A percentile compares a stretch with the other conserved stretches of the same genome.
Conservation (phyloP, 2,113 vertebrate genomes). For the Sceloporus undulatus region DNA sequence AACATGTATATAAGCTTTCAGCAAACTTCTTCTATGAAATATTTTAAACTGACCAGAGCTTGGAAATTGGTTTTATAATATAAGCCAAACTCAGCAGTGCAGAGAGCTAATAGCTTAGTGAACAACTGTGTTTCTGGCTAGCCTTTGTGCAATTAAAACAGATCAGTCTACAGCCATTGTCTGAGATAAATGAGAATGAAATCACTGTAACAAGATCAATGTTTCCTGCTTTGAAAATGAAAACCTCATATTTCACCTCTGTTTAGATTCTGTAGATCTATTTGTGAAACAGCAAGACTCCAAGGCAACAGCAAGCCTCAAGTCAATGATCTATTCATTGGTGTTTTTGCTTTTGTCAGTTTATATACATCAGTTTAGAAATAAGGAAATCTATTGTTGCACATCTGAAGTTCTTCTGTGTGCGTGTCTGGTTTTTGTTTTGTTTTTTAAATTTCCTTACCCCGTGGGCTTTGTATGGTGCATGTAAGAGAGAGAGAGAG, state of each 20-base stretch:
- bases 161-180: slow-evolving; percentile 38
- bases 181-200: slow-evolving; percentile 54
- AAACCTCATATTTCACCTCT: slow-evolving; percentile 37
- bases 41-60: not conserved
- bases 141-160: not conserved
- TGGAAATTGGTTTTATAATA: slow-evolving; percentile 43
- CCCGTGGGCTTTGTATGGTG: not conserved
- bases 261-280: slow-evolving; percentile 2
- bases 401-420: not conserved
- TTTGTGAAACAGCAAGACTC: slow-evolving; percentile 47
- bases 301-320: not conserved
- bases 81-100: not conserved
- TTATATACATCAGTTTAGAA: accelerated
- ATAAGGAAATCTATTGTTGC: slow-evolving; percentile 37
- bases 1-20: slow-evolving; percentile 40
- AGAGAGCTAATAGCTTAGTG: accelerated
- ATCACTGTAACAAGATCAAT: slow-evolving; percentile 47
- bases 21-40: slow-evolving; percentile 21
- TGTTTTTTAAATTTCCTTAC: not conserved
- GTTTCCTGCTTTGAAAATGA: slow-evolving; percentile 30
- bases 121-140: slow-evolving; percentile 46
- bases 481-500: not conserved
- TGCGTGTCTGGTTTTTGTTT: not conserved
- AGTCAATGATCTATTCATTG: slow-evolving; percentile 24
- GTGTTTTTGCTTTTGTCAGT: not conserved